A percentile compares a stretch with the other conserved stretches of the same genome.
phyloP scores from a whole-genome alignment of 2,888 invertebrate species.

The Drosophila algonquin region DNA sequence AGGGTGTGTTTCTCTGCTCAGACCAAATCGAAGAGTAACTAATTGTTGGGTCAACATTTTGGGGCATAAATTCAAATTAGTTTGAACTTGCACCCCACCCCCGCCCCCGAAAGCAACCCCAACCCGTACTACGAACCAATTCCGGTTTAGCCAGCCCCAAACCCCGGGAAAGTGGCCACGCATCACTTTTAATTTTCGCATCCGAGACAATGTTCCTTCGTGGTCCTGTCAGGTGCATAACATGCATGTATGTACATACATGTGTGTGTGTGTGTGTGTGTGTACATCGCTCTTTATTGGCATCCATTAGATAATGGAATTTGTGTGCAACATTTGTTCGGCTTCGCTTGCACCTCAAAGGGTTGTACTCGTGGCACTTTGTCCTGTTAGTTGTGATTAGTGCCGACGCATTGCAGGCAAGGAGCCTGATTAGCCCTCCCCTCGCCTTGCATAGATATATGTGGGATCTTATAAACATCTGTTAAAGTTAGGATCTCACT shows the following conservation, averaged over 20 bases:
- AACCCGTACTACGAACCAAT: background rate
- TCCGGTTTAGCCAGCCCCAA: background rate
- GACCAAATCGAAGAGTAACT: constrained; percentile 15
- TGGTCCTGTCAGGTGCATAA: constrained; percentile 65
- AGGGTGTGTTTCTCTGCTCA: background rate
- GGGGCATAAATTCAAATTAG: constrained; percentile 76
- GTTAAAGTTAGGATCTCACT: too few species aligned
- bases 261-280: constrained; percentile 9
- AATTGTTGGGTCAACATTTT: constrained; percentile 29
- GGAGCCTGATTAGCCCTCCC: constrained; percentile 1
- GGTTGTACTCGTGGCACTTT: constrained; percentile 27
- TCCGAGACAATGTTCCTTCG: constrained; percentile 60
- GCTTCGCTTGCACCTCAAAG: constrained; percentile 41
- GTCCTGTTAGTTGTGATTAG: constrained; percentile 37
- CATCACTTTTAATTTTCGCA: constrained; percentile 74
- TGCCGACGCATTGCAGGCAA: constrained; percentile 17
- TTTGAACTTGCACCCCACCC: constrained; percentile 40
- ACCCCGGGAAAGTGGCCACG: constrained; percentile 11
- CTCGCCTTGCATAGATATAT: background rate
- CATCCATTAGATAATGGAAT: constrained; percentile 77
- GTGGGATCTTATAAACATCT: too few species aligned
- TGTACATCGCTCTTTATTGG: constrained; percentile 65
- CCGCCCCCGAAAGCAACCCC: constrained; percentile 18
- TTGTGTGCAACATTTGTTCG: constrained; percentile 64
- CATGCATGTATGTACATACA: constrained; percentile 17